phyloP scores from a whole-genome alignment of 2,113 vertebrate species.

The Tupaia chinensis region DNA sequence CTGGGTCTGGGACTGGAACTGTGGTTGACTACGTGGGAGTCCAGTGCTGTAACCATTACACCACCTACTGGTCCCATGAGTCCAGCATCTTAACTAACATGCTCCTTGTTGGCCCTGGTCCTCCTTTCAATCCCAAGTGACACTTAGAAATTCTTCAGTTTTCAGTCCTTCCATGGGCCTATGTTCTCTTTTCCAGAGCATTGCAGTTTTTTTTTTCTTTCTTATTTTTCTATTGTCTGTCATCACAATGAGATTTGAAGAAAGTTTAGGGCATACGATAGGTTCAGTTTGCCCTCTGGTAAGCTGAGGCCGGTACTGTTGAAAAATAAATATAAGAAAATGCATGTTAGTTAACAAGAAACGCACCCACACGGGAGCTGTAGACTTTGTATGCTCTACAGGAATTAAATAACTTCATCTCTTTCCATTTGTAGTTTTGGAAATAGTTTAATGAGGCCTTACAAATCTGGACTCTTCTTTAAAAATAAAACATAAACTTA shows the following conservation, averaged over 20 bases:
- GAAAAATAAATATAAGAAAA: not conserved
- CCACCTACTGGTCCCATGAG: too few species aligned
- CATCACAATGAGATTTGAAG: not conserved
- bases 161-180: not conserved
- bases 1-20: too few species aligned
- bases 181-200: not conserved
- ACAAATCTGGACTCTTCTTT: constrained; percentile 47
- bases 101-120: not conserved
- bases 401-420: constrained; percentile 35
- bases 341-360: not conserved
- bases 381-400: constrained; percentile 5
- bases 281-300: not conserved
- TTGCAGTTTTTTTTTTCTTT: too few species aligned
- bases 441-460: constrained; percentile 41
- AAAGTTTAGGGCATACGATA: not conserved
- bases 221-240: not conserved
- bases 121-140: not conserved
- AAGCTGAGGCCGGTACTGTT: not conserved
- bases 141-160: not conserved
- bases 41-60: too few species aligned
- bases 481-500: constrained; percentile 55
- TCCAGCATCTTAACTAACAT: too few species aligned
- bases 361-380: not conserved
- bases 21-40: too few species aligned
- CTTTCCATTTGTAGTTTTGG: constrained; percentile 56